Base-by-base conservation (phyloP, 2,797 vertebrate genomes). In the Capromys pilorides region DNA sequence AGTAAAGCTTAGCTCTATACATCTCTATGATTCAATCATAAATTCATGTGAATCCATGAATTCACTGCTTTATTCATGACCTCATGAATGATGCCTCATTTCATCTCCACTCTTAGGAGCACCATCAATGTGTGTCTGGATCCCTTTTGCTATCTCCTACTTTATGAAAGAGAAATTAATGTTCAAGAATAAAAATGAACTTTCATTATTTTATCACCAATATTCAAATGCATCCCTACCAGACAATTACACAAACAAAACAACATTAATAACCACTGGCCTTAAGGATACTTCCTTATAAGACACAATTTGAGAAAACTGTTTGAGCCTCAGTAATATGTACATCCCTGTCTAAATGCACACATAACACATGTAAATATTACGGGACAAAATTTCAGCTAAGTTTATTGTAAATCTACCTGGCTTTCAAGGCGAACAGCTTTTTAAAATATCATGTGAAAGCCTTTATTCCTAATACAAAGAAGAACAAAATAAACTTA, bases 161-260 rank as follows among this genome's bases (percentile, higher is more conserved):
- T 97, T 97, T 2, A 3, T 95, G 95, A 97, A 89, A 97, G 97
- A 97, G 92, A 96, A 97, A 95, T 67, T n/a, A 97, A 97, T 94
- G 94, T 96, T 93, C 87, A 94, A 92, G 69, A 36, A 66, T 0
- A 97, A 88, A 97, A 97, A 95, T 87, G 86, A 97, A 90, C 51
- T 41, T 94, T 86, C 90, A 88, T 93, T 97, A 88, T 97, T 97
- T 96, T 96, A 89, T 97, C 96, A 97, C 96, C 82, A 97, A 49
- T 95, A 87, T 97, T 96, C 96, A 97, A 96, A 0, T 0, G 88
- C 90, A 95, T 81, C 88, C 87, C 92, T 96, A 97, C 92, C 91
- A 87, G 67, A 79, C 59, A 92, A 97, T 5, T 33, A 92, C 1
- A 88, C 6, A 16, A 61, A 79, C n/a, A 91, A 92, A 86, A 86